These are phyloP conservation scores for Stratiomys singularior DNA, from an alignment of 2,888 invertebrate species.

Conservation along the genomic window DNA sequence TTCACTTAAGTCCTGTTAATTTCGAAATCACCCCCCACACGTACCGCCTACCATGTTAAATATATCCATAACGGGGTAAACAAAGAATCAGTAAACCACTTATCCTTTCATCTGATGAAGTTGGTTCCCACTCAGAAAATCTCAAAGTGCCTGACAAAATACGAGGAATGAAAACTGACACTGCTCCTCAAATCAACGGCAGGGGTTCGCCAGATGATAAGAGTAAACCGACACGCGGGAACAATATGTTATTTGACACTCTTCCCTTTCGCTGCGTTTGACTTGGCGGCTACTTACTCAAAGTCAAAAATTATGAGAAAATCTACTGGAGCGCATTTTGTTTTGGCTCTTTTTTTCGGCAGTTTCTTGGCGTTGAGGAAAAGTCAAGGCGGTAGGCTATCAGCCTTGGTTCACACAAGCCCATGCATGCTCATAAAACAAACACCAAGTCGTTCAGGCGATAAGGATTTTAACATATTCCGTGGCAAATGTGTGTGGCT, in stretches of 20 bases:
- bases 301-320: conserved; percentile 6
- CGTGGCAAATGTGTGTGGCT: conserved; percentile 1
- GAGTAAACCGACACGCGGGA: conserved; percentile 29
- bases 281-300: conserved; percentile 2
- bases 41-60: neutral
- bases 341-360: neutral
- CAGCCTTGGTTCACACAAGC: neutral
- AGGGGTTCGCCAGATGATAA: conserved; percentile 35
- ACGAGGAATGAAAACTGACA: conserved; percentile 26
- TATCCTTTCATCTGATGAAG: conserved; percentile 29
- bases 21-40: neutral
- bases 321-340: neutral
- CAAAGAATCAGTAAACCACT: conserved; percentile 42
- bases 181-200: conserved; percentile 11
- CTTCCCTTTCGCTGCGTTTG: conserved; percentile 24
- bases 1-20: conserved; percentile 5
- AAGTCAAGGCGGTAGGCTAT: neutral
- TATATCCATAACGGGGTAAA: neutral
- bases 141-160: neutral
- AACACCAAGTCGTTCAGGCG: conserved; percentile 24
- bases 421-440: neutral
- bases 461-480: conserved; percentile 23
- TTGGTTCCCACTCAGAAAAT: conserved; percentile 19
- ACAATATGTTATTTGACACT: conserved; percentile 42
- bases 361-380: conserved; percentile 4